phyloP scores from a whole-genome alignment of 2,797 vertebrate genomes.

The Karalla daura region DNA sequence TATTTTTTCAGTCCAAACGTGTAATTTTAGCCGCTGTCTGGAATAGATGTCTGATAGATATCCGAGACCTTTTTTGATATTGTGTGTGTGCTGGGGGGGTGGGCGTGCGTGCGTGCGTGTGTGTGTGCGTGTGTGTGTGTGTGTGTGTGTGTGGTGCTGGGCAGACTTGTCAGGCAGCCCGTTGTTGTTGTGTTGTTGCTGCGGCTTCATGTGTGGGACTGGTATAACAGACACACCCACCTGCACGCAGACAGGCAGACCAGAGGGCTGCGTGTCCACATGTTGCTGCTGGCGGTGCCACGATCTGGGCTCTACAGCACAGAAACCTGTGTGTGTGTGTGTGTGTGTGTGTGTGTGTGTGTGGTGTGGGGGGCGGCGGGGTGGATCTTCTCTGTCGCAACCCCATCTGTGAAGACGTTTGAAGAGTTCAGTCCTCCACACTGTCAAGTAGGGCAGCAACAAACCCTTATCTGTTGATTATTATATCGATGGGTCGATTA shows the following conservation, averaged over 20 bases:
- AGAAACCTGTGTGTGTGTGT: constrained; percentile 6
- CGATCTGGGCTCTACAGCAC: constrained; percentile 29
- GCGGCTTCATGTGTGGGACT: constrained; percentile 51
- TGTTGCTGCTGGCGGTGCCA: constrained; percentile 45
- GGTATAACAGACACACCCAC: constrained; percentile 73
- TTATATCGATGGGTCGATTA: too few relatives aligned
- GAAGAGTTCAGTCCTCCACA: not conserved
- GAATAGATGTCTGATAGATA: too few relatives aligned
- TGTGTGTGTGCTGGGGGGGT: too few relatives aligned
- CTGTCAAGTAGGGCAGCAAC: too few relatives aligned
- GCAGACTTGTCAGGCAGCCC: constrained; percentile 22
- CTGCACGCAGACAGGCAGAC: constrained; percentile 19
- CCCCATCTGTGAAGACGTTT: not conserved
- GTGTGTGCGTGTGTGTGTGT: constrained; percentile 13
- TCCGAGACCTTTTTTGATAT: too few relatives aligned
- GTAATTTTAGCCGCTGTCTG: not conserved
- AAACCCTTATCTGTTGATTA: too few relatives aligned
- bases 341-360: not conserved
- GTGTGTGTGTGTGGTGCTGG: constrained; percentile 23
- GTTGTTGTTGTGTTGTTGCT: constrained; percentile 42
- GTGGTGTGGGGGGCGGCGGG: not conserved
- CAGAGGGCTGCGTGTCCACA: constrained; percentile 46
- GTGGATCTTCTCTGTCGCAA: constrained; percentile 4
- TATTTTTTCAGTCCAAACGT: not conserved
- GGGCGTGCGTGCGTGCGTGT: not conserved